Percentiles rank a stretch among this genome's conserved stretches.
Conservation (phyloP, 2,797 vertebrate species). For the Peromyscus attwateri region DNA sequence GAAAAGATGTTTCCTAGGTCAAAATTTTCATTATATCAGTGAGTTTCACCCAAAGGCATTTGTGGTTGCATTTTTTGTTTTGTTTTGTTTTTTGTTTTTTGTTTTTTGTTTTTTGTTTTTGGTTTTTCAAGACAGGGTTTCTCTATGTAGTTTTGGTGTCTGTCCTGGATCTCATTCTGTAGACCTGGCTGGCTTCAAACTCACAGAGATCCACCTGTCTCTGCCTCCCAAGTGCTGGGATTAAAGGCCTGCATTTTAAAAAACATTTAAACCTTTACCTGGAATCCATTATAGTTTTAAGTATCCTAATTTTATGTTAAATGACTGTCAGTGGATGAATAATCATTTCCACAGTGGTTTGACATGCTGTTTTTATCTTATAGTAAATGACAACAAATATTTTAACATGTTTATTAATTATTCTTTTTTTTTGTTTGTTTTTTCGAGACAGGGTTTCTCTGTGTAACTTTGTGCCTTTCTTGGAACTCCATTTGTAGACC, state of each 20-base stretch:
- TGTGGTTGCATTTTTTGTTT: not conserved
- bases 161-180: no score
- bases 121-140: no score
- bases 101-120: no score
- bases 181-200: no score
- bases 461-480: no score
- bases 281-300: conserved; percentile 3
- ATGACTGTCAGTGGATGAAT: not conserved
- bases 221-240: no score
- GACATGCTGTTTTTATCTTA: not conserved
- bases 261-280: not conserved
- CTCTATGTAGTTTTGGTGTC: no score
- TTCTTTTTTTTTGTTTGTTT: not conserved
- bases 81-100: no score
- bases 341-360: conserved; percentile 7
- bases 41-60: not conserved
- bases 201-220: no score
- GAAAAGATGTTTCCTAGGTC: not conserved
- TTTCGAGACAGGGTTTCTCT: no score
- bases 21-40: not conserved
- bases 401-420: conserved; percentile 34
- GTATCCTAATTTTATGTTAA: not conserved
- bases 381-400: not conserved
- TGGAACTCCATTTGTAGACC: no score
- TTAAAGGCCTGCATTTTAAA: not conserved